These are phyloP conservation scores for Crocuta crocuta DNA, from an alignment of 2,113 vertebrate genomes.

Conservation along the genomic window DNA sequence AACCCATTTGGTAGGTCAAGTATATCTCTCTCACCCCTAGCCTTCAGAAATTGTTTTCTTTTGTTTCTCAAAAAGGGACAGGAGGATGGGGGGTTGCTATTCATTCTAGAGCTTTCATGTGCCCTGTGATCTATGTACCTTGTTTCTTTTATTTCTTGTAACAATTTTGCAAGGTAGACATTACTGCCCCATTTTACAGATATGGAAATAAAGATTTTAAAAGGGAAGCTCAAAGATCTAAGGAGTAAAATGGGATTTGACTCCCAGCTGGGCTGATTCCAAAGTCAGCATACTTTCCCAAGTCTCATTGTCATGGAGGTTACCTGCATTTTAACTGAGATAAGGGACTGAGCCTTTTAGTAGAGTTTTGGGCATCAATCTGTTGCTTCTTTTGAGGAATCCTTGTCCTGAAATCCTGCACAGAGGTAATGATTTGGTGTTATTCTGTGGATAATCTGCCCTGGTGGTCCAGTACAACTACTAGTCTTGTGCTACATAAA, in stretches of 20 bases:
- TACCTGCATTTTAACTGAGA: not conserved
- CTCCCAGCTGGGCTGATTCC: not conserved
- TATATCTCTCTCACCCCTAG: not conserved
- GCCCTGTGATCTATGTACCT: not conserved
- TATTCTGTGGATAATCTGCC: not conserved
- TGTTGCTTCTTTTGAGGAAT: not conserved
- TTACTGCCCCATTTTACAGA: not conserved
- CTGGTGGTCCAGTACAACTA: not conserved
- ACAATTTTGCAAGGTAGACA: not conserved
- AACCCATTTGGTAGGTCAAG: accelerated
- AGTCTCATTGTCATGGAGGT: not conserved
- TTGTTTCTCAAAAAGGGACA: not conserved
- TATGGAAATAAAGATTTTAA: not conserved
- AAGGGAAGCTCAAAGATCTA: not conserved
- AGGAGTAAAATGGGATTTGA: not conserved
- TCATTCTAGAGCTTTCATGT: not conserved
- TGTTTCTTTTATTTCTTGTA: not conserved
- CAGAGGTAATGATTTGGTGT: not conserved
- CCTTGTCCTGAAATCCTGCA: not conserved
- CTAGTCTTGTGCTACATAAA: not conserved
- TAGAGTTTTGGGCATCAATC: not conserved
- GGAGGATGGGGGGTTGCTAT: not conserved
- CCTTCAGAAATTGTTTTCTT: not conserved
- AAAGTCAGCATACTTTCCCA: not conserved
- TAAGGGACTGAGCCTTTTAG: not conserved